Base-by-base conservation (phyloP, 2,113 vertebrate genomes). In the Cyprinus carpio region DNA sequence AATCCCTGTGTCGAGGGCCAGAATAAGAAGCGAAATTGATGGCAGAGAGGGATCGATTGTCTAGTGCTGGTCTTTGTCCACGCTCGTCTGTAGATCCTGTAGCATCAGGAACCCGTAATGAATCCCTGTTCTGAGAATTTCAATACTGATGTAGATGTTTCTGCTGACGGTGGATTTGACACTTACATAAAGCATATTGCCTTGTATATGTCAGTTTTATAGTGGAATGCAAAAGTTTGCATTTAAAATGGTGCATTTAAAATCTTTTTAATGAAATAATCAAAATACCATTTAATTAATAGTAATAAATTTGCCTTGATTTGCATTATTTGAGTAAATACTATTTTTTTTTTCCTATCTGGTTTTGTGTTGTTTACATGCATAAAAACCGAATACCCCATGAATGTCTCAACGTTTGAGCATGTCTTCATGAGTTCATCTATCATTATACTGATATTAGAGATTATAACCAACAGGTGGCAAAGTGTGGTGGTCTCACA, bases 11-110 rank as follows among this genome's bases (percentile, higher is more conserved):
- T 91, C 90, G 90, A 88, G 72, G 37, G 93, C 86, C 90, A 92
- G 92, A 93, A 93, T 91, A 90, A 92, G 89, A 67, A 92, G 87
- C 89, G 80, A 89, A 91, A 92, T 90, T 90, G 87, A 91, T 93
- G 89, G 77, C 10, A 46, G 62, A 20, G 77, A 71, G 72, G 54
- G 67, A 86, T 93, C 86, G 93, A 94, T 93, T 87, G 88, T 46
- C 13, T 84, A 49, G 64, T 23, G n/a, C 71, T 58, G 65, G 87
- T 65, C 89, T 86, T 89, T 88, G 87, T 81, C 81, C 34, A 34
- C 13, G 37, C 80, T 79, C 67, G 75, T 85, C 83, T 83, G 72
- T 84, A 74, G 51, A 81, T 77, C 79, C 62, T 20, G 29, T 56
- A 56, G 86, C 84, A 58, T 85, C 81, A 76, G 75, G 71, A 78